Evolutionary conservation across 2,888 invertebrate genomes (phyloP).

Genomic region (Piscicola geometra): DNA sequence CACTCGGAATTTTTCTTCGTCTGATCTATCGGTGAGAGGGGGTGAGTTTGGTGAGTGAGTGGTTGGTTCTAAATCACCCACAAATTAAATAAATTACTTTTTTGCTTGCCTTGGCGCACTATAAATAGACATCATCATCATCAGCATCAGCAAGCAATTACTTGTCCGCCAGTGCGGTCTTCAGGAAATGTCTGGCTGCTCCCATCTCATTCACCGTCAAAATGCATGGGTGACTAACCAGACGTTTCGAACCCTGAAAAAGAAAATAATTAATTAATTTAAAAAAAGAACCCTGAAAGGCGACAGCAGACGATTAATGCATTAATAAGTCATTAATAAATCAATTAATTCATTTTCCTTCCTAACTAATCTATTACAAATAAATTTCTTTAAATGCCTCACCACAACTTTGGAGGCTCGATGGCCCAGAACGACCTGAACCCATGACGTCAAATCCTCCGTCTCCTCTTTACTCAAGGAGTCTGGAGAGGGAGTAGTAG

Average conservation of each 20-base stretch:
- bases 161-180: constrained; percentile 69
- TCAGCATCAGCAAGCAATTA: neutral
- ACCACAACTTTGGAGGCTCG: constrained; percentile 75
- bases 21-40: constrained; percentile 37
- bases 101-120: neutral
- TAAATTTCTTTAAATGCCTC: too few species aligned
- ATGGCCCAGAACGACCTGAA: constrained; percentile 70
- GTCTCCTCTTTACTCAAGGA: constrained; percentile 71
- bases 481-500: constrained; percentile 51
- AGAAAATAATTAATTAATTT: neutral
- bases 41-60: neutral
- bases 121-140: neutral
- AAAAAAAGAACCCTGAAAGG: neutral
- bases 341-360: neutral
- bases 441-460: constrained; percentile 72
- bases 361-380: too few species aligned
- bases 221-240: constrained; percentile 84
- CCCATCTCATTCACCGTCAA: constrained; percentile 95
- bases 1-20: constrained; percentile 76
- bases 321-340: neutral
- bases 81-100: neutral
- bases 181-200: constrained; percentile 86
- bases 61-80: neutral
- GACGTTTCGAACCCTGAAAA: constrained; percentile 71
- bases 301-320: neutral